Conservation (phyloP, 2,888 invertebrate genomes). For the Torymus aiolomorphi region DNA sequence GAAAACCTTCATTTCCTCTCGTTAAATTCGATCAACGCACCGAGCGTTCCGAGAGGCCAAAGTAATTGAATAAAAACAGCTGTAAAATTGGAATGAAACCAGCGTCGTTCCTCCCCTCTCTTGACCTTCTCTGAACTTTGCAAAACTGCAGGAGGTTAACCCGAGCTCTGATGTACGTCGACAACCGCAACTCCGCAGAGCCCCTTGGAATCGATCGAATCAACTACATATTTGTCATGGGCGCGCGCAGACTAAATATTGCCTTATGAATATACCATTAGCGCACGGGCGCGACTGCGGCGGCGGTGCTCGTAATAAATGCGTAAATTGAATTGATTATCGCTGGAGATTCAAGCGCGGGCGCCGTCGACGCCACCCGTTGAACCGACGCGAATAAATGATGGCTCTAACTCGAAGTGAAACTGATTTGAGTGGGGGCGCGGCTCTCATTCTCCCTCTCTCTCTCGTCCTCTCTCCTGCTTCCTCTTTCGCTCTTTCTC, state of each 20-base stretch:
- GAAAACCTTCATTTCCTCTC: constrained; percentile 43
- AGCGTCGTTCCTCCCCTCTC: background rate
- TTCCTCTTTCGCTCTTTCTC: background rate
- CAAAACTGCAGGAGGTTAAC: constrained; percentile 26
- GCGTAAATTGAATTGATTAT: constrained; percentile 70
- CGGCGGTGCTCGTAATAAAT: constrained; percentile 63
- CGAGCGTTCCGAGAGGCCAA: background rate
- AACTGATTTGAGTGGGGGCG: constrained; percentile 65
- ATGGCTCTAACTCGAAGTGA: constrained; percentile 66
- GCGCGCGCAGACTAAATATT: constrained; percentile 64
- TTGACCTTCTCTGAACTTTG: constrained; percentile 3
- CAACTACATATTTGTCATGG: constrained; percentile 64
- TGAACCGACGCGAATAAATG: constrained; percentile 61
- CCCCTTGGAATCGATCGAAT: constrained; percentile 57
- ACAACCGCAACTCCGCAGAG: background rate
- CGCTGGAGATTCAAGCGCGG: constrained; percentile 50
- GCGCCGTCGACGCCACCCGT: constrained; percentile 12
- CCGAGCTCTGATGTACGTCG: constrained; percentile 13
- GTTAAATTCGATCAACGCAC: constrained; percentile 33
- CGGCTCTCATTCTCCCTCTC: constrained; percentile 6
- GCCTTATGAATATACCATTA: constrained; percentile 68
- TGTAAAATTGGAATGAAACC: constrained; percentile 35
- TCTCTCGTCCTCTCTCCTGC: background rate
- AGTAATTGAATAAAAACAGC: constrained; percentile 51
- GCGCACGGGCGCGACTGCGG: constrained; percentile 26